Evolutionary conservation across 2,797 vertebrate genomes (phyloP).

Genomic region (Chaetophractus vellerosus): DNA sequence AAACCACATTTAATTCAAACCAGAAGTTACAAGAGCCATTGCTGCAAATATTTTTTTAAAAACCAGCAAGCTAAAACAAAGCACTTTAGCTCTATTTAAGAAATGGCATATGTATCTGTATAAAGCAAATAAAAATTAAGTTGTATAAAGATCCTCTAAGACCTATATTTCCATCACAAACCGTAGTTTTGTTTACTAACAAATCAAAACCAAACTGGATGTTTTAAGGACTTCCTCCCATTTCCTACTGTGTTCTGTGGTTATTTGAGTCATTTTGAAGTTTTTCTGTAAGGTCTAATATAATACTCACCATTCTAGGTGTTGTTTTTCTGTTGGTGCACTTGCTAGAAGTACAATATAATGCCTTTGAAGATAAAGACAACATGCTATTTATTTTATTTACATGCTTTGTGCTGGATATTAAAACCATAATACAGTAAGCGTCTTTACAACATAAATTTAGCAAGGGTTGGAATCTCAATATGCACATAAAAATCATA

Average conservation of each 20-base stretch:
- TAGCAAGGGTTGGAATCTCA: slow-evolving; percentile 51
- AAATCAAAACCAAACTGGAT: background rate
- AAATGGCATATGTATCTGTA: background rate
- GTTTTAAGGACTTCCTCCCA: background rate
- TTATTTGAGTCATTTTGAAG: slow-evolving; percentile 3
- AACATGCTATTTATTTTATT: slow-evolving; percentile 92
- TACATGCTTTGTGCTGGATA: slow-evolving; percentile 86
- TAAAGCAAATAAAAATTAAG: background rate
- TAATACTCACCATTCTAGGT: slow-evolving; percentile 94
- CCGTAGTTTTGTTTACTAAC: background rate
- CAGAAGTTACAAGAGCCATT: background rate
- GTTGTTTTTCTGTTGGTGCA: slow-evolving; percentile 94
- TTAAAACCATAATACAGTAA: slow-evolving; percentile 83
- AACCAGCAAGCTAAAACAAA: background rate
- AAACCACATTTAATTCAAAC: slow-evolving; percentile 24
- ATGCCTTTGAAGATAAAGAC: slow-evolving; percentile 96
- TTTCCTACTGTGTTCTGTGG: background rate
- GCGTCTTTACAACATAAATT: slow-evolving; percentile 62
- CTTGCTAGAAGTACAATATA: slow-evolving; percentile 96
- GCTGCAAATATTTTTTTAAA: background rate
- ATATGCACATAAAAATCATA: slow-evolving; percentile 48
- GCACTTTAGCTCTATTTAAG: background rate
- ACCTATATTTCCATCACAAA: background rate
- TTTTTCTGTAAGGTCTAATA: slow-evolving; percentile 56
- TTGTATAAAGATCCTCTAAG: background rate